These are phyloP conservation scores for Muschampia plurimacula DNA, from an alignment of 2,888 invertebrate species.

Conservation along the genomic window DNA sequence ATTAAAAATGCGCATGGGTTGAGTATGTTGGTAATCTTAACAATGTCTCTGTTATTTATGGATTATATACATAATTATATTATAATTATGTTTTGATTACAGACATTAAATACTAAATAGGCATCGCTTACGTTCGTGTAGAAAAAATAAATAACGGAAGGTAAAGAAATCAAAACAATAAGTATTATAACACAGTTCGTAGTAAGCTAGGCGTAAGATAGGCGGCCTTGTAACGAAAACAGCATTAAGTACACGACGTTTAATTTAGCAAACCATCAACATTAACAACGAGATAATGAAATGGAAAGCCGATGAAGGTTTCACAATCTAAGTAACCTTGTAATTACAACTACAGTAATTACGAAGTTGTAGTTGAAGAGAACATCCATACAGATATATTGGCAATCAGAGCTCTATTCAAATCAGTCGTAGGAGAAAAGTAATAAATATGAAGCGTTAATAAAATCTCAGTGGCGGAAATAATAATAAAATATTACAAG, in stretches of 20 bases:
- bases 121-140: neutral
- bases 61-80: no score
- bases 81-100: no score
- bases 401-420: conserved; percentile 81
- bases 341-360: conserved; percentile 83
- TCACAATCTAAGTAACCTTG: conserved; percentile 72
- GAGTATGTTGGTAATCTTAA: no score
- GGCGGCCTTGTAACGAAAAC: conserved; percentile 70
- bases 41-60: no score
- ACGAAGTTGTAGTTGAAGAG: conserved; percentile 68
- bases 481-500: conserved; percentile 85
- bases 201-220: conserved; percentile 34
- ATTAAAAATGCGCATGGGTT: no score
- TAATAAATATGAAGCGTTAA: conserved; percentile 81
- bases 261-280: conserved; percentile 82
- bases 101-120: no score
- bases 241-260: conserved; percentile 70
- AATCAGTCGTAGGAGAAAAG: conserved; percentile 76
- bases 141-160: neutral
- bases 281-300: conserved; percentile 69
- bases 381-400: conserved; percentile 68
- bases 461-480: conserved; percentile 81
- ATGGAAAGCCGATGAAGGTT: conserved; percentile 69
- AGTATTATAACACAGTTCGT: conserved; percentile 7
- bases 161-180: neutral